Evolutionary conservation across 2,113 vertebrate genomes (phyloP).

Genomic region (Amazona vittata): DNA sequence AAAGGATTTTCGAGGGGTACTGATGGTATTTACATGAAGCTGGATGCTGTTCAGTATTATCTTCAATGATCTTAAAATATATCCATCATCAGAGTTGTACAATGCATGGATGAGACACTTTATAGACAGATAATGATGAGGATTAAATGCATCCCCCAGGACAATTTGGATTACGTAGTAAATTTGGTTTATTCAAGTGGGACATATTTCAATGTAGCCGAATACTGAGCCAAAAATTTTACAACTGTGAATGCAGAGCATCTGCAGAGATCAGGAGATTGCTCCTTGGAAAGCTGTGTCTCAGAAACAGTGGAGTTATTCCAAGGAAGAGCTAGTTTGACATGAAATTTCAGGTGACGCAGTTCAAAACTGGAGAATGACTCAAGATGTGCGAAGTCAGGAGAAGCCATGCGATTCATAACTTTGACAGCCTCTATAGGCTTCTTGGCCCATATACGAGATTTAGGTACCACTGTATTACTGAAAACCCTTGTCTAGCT

Average conservation of each 20-base stretch:
- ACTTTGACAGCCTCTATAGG: not conserved
- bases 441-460: not conserved
- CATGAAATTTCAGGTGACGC: not conserved
- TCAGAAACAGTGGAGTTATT: not conserved
- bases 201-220: not conserved
- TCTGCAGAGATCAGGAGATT: not conserved
- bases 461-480: not conserved
- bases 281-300: not conserved
- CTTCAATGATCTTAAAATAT: not conserved
- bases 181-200: not conserved
- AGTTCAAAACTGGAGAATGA: not conserved
- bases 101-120: not conserved
- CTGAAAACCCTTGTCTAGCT: not conserved
- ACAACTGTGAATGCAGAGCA: not conserved
- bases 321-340: not conserved
- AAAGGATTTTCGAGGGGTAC: not conserved
- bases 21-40: not conserved
- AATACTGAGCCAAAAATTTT: not conserved
- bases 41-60: not conserved
- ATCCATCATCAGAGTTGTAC: not conserved
- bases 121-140: not conserved
- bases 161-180: not conserved
- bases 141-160: not conserved
- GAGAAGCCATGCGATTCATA: not conserved
- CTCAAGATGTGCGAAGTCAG: not conserved